These are phyloP conservation scores for Galemys pyrenaicus DNA, from an alignment of 2,113 vertebrate genomes.

Conservation along the genomic window DNA sequence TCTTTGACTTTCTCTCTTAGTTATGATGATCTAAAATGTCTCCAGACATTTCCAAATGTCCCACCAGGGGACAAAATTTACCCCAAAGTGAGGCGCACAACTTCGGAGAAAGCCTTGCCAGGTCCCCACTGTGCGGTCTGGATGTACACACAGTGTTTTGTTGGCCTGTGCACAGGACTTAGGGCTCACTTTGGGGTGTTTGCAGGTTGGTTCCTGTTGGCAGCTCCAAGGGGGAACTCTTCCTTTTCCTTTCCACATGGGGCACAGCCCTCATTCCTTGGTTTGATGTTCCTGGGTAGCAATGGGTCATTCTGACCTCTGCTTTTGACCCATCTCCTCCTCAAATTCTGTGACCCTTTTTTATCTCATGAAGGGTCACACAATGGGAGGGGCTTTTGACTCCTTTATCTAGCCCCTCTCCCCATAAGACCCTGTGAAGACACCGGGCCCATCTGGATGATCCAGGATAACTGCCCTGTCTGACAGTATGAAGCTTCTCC, in stretches of 20 bases:
- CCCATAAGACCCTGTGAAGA: neutral
- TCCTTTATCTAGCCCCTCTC: neutral
- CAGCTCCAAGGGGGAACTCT: neutral
- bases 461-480: neutral
- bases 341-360: too few species aligned
- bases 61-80: neutral
- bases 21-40: neutral
- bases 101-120: neutral
- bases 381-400: too few species aligned
- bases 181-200: neutral
- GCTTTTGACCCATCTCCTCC: neutral
- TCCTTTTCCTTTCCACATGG: neutral
- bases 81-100: neutral
- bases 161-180: neutral
- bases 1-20: too few species aligned
- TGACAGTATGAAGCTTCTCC: neutral
- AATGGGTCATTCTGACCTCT: neutral
- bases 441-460: neutral
- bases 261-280: neutral
- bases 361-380: too few species aligned
- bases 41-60: neutral
- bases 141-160: neutral
- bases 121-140: neutral
- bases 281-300: neutral
- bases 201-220: neutral